These are phyloP conservation scores for Sanderia malayensis DNA, from an alignment of 30 jellyfish, hydroid and myxozoan genomes.

Conservation along the genomic window DNA sequence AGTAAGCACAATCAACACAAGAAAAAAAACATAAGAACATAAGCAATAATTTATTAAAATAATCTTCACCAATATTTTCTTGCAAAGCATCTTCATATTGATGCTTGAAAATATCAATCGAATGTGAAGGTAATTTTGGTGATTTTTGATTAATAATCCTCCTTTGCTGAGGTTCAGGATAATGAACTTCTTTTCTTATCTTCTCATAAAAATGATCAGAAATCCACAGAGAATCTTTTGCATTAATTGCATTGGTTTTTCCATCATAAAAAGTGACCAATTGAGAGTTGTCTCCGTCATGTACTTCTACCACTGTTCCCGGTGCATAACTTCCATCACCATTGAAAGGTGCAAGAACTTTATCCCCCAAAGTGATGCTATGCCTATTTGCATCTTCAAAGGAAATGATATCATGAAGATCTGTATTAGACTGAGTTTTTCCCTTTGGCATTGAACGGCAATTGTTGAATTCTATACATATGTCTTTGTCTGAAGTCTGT, in stretches of 20 bases:
- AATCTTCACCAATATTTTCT: too few species aligned
- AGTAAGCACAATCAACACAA: too few species aligned
- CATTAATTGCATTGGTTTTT: not conserved
- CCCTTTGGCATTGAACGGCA: slow-evolving; percentile 13
- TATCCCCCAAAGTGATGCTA: slow-evolving; percentile 68
- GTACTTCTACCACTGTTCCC: slow-evolving; percentile 55
- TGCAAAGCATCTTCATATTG: too few species aligned
- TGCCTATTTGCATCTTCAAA: slow-evolving; percentile 64
- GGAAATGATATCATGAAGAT: slow-evolving; percentile 42
- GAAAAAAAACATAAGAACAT: too few species aligned
- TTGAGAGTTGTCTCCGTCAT: not conserved
- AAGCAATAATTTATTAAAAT: too few species aligned
- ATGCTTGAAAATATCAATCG: too few species aligned
- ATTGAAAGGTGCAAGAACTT: slow-evolving; percentile 62
- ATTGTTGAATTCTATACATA: slow-evolving; percentile 28
- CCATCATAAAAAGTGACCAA: slow-evolving; percentile 10
- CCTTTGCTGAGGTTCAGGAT: slow-evolving; percentile 4
- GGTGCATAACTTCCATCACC: slow-evolving; percentile 61
- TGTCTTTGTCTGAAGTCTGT: slow-evolving; percentile 26
- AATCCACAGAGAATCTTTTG: slow-evolving; percentile 9
- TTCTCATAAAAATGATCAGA: slow-evolving; percentile 7
- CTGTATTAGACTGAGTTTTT: slow-evolving; percentile 14
- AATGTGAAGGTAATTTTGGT: too few species aligned
- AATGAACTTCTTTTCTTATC: not conserved
- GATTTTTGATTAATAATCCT: too few species aligned